phyloP scores from a whole-genome alignment of 2,113 vertebrate genomes.

The Sylvia atricapilla region DNA sequence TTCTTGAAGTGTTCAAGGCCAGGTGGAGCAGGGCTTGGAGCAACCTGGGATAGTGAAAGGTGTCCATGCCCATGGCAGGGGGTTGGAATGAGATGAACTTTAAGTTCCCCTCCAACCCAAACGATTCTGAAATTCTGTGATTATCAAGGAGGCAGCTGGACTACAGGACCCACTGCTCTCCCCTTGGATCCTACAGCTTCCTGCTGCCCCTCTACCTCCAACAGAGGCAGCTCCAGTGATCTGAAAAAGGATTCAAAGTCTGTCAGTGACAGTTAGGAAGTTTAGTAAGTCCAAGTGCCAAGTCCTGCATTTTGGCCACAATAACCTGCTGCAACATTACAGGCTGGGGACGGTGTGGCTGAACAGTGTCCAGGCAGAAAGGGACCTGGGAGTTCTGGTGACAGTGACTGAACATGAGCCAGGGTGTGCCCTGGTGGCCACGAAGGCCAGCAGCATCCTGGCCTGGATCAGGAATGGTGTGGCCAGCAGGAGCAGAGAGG shows the following conservation, averaged over 20 bases:
- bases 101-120: not conserved
- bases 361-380: too few species aligned
- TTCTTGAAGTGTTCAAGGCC: not conserved
- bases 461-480: too few species aligned
- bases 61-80: not conserved
- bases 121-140: not conserved
- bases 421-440: too few species aligned
- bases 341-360: too few species aligned
- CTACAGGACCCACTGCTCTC: not conserved
- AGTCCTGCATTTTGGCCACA: too few species aligned
- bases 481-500: too few species aligned
- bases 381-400: too few species aligned
- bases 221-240: not conserved
- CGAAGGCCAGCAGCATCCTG: too few species aligned
- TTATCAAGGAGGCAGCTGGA: fast-evolving
- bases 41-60: fast-evolving
- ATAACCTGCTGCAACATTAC: too few species aligned
- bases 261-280: too few species aligned
- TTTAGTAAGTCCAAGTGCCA: too few species aligned
- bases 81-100: fast-evolving
- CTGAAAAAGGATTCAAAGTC: not conserved
- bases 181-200: not conserved
- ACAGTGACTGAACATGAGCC: too few species aligned
- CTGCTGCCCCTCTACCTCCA: not conserved
- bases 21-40: not conserved